Conservation (phyloP, 1,140 invertebrate species). For the Brachionus koreanus region DNA sequence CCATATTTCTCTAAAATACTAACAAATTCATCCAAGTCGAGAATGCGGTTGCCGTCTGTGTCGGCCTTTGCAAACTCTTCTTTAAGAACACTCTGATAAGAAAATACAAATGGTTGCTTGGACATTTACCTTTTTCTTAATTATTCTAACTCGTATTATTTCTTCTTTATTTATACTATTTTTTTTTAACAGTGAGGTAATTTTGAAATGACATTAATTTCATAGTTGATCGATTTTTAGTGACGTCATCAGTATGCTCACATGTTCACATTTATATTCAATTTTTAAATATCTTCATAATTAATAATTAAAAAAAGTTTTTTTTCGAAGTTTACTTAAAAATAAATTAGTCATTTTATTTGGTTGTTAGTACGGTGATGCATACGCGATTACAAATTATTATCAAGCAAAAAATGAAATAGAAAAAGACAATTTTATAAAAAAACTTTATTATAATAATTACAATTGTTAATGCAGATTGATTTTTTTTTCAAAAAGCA, state of each 20-base stretch:
- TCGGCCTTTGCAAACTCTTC: conserved; percentile 14
- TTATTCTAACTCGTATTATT: neutral
- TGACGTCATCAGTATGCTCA: neutral
- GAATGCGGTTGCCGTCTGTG: neutral
- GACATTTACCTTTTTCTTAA: neutral
- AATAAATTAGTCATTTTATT: no score
- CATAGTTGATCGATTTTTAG: neutral
- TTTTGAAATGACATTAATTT: neutral
- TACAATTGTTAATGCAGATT: no score
- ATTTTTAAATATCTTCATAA: neutral
- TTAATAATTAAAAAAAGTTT: neutral
- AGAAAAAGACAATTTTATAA: no score
- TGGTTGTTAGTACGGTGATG: no score
- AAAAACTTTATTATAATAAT: no score
- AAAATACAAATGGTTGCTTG: neutral
- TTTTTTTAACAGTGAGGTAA: neutral
- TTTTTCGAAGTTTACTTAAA: no score
- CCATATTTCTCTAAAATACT: conserved; percentile 11
- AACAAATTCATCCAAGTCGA: conserved; percentile 10
- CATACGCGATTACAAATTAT: no score
- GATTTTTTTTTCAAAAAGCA: no score
- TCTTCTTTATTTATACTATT: neutral
- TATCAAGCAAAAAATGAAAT: no score
- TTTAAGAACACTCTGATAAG: neutral
- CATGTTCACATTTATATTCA: no score